Percentiles rank a stretch among this genome's conserved stretches.
Conservation (phyloP, 2,797 vertebrate genomes). For the Dendrocincla tyrannina region DNA sequence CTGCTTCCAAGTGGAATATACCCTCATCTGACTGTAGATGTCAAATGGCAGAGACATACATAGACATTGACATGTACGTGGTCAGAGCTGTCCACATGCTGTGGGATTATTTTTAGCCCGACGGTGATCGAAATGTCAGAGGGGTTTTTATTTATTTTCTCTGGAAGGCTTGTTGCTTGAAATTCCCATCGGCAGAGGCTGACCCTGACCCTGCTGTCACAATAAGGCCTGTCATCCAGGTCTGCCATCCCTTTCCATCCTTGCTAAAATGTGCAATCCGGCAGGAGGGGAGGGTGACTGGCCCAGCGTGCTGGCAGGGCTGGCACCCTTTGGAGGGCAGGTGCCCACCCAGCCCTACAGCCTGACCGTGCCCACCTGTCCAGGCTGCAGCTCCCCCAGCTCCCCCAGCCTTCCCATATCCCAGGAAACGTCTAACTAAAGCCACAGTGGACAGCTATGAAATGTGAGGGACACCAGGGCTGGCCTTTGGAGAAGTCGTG, state of each 20-base stretch:
- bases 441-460: background rate
- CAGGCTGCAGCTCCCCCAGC: background rate
- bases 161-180: background rate
- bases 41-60: background rate
- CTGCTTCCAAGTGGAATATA: background rate
- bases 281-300: background rate
- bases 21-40: background rate
- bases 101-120: background rate
- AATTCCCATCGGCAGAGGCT: background rate
- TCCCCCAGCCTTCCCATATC: background rate
- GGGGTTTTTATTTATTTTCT: background rate
- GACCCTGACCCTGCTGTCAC: background rate
- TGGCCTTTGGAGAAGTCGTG: background rate
- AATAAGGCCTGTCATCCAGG: background rate
- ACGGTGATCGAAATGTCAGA: background rate
- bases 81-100: background rate
- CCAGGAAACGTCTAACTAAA: background rate
- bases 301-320: background rate
- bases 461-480: background rate
- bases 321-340: background rate
- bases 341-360: background rate
- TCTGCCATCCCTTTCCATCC: background rate
- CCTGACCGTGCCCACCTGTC: fast-evolving
- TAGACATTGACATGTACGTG: fast-evolving
- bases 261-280: background rate